Evolutionary conservation across 2,113 vertebrate species (phyloP), one percentile per base, ranked within the genome.

Genomic region (Octodon degus): DNA sequence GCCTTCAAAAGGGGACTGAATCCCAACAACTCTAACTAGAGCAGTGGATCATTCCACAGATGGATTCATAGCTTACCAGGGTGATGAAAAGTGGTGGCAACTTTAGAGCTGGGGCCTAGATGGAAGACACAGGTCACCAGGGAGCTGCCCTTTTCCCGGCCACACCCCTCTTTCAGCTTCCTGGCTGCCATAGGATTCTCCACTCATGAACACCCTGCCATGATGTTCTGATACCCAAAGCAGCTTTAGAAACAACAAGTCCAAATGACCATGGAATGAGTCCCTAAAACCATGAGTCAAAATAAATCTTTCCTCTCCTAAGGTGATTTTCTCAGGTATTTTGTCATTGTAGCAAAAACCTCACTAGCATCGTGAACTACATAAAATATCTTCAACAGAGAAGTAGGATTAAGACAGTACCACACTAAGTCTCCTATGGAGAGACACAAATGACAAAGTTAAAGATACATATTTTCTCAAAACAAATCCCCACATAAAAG

Each of bases 401-500:
- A 3, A 92, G 9, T 34, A 62, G 77, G 74, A 20, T 55, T 34
- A 86, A 62, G 43, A 85, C 4, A 67, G 55, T 2, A 91, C 7
- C 17, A 58, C 17, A 58, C 16, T 58, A 70, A 84, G 86, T 7
- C 60, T 90, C 34, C 74, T 37, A 30, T 22, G 4, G 25, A 63
- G 37, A 89, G 80, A 11, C 0, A 14, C 7, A 86, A 63, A 14
- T 30, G 3, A 89, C 55, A 32, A 93, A 93, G 83, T 27, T 60
- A 94, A 89, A 95, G 67, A 62, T 60, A 32, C 1, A 1, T 20
- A 53, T 55, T 68, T 53, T 55, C 62, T 67, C 62, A 96, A 89
- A 95, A 79, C 7, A 81, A 87, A 37, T n/a, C 16, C 32, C 86
- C 53, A 93, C 16, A 63, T 40, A 92, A 68, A 90, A n/a, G 40